These are phyloP conservation scores for Haemorhous mexicanus DNA, from an alignment of 2,113 vertebrate species.

Conservation along the genomic window DNA sequence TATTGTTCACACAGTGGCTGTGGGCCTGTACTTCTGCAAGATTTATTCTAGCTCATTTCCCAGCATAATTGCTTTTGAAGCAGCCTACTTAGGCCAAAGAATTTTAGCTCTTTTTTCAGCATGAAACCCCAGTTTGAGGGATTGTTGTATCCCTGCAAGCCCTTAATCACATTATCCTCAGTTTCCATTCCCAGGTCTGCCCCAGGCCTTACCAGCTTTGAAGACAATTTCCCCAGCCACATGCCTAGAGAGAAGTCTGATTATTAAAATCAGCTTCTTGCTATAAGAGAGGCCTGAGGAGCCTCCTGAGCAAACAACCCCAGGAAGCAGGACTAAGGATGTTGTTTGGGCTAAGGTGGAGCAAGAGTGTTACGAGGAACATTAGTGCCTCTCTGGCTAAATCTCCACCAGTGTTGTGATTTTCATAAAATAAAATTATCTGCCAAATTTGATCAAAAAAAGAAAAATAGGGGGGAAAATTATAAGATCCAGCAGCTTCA, in stretches of 20 bases:
- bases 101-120: background rate
- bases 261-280: constrained; percentile 25
- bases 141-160: background rate
- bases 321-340: background rate
- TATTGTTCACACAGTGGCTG: background rate
- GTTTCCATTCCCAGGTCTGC: constrained; percentile 7
- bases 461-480: background rate
- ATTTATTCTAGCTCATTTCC: background rate
- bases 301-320: background rate
- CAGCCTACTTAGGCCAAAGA: background rate
- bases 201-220: background rate
- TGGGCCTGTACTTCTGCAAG: background rate
- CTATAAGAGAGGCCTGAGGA: background rate
- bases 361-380: background rate
- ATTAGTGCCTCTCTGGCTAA: background rate
- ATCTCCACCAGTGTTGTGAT: background rate
- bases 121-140: background rate
- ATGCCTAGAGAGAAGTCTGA: background rate
- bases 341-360: background rate
- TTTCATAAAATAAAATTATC: background rate
- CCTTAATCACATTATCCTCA: constrained; percentile 19
- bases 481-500: accelerated
- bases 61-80: background rate
- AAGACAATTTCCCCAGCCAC: background rate
- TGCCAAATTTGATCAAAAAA: background rate